Evolutionary conservation across 2,797 vertebrate genomes (phyloP).

Genomic region (Darevskia nairensis): DNA sequence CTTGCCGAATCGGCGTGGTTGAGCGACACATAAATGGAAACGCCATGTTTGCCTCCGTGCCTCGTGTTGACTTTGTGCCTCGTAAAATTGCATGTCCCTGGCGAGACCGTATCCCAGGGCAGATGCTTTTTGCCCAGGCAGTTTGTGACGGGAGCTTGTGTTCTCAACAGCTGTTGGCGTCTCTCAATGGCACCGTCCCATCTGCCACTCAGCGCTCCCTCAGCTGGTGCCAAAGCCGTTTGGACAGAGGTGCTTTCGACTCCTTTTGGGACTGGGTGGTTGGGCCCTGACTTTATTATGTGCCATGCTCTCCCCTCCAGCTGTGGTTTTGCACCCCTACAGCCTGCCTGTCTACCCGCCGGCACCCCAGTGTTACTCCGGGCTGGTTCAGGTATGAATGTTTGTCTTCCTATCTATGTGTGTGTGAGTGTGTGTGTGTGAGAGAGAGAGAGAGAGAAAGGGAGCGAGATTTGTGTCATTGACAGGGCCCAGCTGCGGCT

Average conservation of each 20-base stretch:
- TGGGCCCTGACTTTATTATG: constrained; percentile 46
- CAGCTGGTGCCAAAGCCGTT: constrained; percentile 22
- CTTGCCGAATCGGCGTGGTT: background rate
- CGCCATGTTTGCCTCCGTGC: background rate
- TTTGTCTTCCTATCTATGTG: background rate
- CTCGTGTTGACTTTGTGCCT: constrained; percentile 2
- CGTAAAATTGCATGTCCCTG: constrained; percentile 17
- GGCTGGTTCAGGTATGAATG: constrained; percentile 87
- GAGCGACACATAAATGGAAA: background rate
- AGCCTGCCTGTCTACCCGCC: constrained; percentile 82
- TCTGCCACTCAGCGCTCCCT: constrained; percentile 41
- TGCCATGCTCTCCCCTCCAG: constrained; percentile 87
- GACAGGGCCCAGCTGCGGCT: constrained; percentile 13
- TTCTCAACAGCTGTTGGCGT: constrained; percentile 39
- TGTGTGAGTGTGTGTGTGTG: background rate
- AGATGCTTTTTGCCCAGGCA: constrained; percentile 4
- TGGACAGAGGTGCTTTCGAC: constrained; percentile 21
- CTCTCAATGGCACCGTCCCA: constrained; percentile 39
- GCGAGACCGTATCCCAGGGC: constrained; percentile 4
- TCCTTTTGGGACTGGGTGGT: constrained; percentile 16
- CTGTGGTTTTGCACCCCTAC: constrained; percentile 86
- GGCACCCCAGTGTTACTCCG: constrained; percentile 79
- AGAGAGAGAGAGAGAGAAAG: too few relatives aligned
- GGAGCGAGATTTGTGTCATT: background rate
- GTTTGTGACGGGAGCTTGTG: constrained; percentile 26